Percentiles rank a stretch among this genome's conserved stretches.
Conservation (phyloP, 2,888 invertebrate genomes). For the Myopa tessellatipennis region DNA sequence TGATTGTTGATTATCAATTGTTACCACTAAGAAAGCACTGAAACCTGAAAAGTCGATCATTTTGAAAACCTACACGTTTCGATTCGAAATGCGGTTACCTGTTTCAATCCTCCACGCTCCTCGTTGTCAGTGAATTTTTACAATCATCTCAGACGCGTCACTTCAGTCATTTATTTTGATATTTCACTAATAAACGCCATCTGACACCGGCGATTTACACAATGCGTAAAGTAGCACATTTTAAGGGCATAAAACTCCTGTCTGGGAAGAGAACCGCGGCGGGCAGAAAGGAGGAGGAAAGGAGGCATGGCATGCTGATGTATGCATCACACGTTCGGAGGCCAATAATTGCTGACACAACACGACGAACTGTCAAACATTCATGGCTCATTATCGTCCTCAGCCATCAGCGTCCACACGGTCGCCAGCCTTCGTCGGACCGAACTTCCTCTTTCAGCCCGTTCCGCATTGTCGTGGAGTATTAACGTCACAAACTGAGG, state of each 20-base stretch:
- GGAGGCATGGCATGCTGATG: slow-evolving; percentile 9
- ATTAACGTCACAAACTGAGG: slow-evolving; percentile 20
- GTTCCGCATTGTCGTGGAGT: slow-evolving; percentile 1
- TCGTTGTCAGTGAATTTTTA: neutral
- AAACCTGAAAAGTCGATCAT: no score
- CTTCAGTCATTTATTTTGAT: slow-evolving; percentile 22
- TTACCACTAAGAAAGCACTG: no score
- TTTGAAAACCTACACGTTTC: no score
- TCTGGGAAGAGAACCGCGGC: neutral
- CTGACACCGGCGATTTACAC: slow-evolving; percentile 36
- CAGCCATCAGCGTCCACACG: no score
- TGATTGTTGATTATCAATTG: no score
- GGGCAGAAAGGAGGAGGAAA: neutral
- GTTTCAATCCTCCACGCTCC: neutral
- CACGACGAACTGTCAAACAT: slow-evolving; percentile 34
- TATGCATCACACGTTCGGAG: slow-evolving; percentile 37
- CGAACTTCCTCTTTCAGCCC: neutral
- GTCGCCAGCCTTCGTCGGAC: neutral
- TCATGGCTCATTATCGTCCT: slow-evolving; percentile 37
- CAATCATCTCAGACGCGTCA: neutral
- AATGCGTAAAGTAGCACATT: neutral
- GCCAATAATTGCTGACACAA: slow-evolving; percentile 20
- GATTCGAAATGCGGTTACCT: neutral
- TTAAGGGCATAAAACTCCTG: neutral
- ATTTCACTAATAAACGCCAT: slow-evolving; percentile 25